phyloP scores from a whole-genome alignment of 2,797 vertebrate species.

The Leucoraja ocellata region DNA sequence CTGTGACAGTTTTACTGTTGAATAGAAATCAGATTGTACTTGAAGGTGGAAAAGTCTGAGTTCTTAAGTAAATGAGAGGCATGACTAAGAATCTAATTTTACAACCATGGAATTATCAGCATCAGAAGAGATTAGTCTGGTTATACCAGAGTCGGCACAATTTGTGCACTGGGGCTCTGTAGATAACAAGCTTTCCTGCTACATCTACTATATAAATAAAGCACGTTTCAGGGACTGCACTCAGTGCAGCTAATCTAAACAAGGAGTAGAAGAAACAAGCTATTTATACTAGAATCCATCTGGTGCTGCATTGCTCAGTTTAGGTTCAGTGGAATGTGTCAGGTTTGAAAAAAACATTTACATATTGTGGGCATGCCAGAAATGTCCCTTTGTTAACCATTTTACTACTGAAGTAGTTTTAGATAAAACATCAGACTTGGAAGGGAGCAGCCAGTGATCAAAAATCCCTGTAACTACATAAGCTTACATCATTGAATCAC shows the following conservation, averaged over 20 bases:
- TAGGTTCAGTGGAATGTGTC: constrained; percentile 33
- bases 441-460: neutral
- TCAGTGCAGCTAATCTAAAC: constrained; percentile 36
- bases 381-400: constrained; percentile 23
- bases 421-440: neutral
- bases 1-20: neutral
- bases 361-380: constrained; percentile 28
- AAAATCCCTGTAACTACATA: neutral
- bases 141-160: neutral
- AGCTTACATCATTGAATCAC: neutral
- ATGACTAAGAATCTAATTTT: neutral
- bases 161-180: constrained; percentile 9
- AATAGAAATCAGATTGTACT: neutral
- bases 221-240: constrained; percentile 37
- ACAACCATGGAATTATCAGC: neutral
- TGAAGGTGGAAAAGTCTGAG: neutral
- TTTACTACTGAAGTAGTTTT: neutral
- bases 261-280: constrained; percentile 24
- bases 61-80: neutral
- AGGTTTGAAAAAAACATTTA: constrained; percentile 25
- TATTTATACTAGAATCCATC: constrained; percentile 38
- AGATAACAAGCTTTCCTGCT: constrained; percentile 37
- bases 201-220: constrained; percentile 36
- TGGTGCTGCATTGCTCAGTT: constrained; percentile 31
- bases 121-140: neutral